These are phyloP conservation scores for Zaprionus ghesquierei DNA, from an alignment of 1,140 invertebrate species.

Conservation along the genomic window DNA sequence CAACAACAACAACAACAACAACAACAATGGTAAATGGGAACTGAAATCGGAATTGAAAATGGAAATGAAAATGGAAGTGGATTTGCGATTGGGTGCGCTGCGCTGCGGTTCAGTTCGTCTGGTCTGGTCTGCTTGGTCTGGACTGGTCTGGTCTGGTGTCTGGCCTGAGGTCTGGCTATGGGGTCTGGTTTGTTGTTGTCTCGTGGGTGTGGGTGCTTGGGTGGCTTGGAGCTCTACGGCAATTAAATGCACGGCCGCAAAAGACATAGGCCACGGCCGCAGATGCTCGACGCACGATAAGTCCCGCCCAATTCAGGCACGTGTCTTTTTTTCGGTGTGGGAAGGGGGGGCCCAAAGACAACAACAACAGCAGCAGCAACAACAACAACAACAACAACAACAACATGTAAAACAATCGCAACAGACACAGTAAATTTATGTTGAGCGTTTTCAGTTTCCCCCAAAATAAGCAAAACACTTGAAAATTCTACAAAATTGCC, in stretches of 20 bases:
- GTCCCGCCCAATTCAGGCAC: slow-evolving; percentile 31
- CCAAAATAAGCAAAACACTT: neutral
- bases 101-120: neutral
- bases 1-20: neutral
- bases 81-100: slow-evolving; percentile 3
- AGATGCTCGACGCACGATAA: slow-evolving; percentile 61
- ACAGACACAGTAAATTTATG: neutral
- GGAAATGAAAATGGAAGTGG: slow-evolving; percentile 2
- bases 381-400: slow-evolving; percentile 27
- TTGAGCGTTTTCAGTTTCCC: neutral
- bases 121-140: neutral
- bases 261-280: slow-evolving; percentile 34
- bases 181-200: neutral
- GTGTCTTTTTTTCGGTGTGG: slow-evolving; percentile 34
- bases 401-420: slow-evolving; percentile 7
- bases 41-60: slow-evolving; percentile 9
- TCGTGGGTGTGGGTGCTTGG: slow-evolving; percentile 5
- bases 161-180: slow-evolving; percentile 4
- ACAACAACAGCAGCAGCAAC: slow-evolving; percentile 11
- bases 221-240: slow-evolving; percentile 18
- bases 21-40: neutral
- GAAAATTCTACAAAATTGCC: slow-evolving; percentile 2
- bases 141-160: neutral
- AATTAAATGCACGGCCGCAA: slow-evolving; percentile 62
- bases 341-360: slow-evolving; percentile 15